Percentiles rank a stretch among this genome's conserved stretches.
Evolutionary conservation across 2,113 vertebrate genomes (phyloP).

Genomic region (Prunella himalayana): DNA sequence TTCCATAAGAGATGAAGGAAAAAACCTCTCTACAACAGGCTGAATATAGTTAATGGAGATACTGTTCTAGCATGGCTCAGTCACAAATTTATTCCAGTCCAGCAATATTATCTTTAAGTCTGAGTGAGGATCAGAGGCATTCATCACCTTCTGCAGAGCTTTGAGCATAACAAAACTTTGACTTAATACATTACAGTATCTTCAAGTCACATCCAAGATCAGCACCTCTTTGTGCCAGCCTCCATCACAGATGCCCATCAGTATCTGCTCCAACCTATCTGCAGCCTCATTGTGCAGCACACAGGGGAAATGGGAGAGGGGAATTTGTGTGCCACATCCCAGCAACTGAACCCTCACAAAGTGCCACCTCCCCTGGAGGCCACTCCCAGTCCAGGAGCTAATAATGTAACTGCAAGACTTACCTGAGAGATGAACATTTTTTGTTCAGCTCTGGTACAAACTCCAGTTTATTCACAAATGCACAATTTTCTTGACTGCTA

Average conservation of each 20-base stretch:
- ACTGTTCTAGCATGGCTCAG: not conserved
- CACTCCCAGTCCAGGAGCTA: not conserved
- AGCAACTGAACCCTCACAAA: not conserved
- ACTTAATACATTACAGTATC: not conserved
- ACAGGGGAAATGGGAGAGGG: not conserved
- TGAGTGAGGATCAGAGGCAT: not conserved
- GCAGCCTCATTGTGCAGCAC: not conserved
- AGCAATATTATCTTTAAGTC: not conserved
- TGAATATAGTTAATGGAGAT: not conserved
- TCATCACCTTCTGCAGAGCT: not conserved
- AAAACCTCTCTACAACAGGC: not conserved
- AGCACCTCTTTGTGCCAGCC: not conserved
- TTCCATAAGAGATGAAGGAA: not conserved
- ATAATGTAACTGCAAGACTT: not conserved
- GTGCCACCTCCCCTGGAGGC: not conserved
- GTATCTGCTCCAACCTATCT: not conserved
- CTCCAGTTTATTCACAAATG: not conserved
- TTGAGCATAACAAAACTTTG: not conserved
- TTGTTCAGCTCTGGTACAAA: not conserved
- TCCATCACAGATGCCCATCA: not conserved
- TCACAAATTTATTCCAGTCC: not conserved
- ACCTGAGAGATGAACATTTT: accelerated
- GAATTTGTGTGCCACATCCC: not conserved
- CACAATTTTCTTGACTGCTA: not conserved
- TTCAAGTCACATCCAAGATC: not conserved